These are phyloP conservation scores for Hofmannophila pseudospretella DNA, from an alignment of 2,888 invertebrate species.

Conservation along the genomic window DNA sequence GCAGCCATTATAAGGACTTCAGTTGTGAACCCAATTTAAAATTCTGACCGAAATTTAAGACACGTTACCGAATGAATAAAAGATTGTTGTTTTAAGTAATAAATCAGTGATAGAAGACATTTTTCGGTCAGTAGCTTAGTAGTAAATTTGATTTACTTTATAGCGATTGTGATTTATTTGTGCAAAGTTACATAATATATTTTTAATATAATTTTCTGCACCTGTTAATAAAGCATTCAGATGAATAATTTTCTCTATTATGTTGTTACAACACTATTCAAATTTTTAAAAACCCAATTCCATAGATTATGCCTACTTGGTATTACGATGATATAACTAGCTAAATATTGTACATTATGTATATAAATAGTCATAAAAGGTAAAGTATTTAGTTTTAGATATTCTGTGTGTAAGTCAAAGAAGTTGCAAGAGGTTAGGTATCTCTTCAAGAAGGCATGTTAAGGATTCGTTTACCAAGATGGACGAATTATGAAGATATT, in stretches of 20 bases:
- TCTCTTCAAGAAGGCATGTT: not conserved
- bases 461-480: too few relatives aligned
- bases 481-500: too few relatives aligned
- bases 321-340: constrained; percentile 30
- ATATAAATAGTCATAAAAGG: constrained; percentile 63
- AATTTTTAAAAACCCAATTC: not conserved
- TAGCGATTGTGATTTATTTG: constrained; percentile 32
- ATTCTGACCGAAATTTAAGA: too few relatives aligned
- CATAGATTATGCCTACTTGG: not conserved
- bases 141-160: not conserved
- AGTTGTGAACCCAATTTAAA: too few relatives aligned
- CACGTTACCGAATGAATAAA: too few relatives aligned
- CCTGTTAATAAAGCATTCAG: constrained; percentile 56
- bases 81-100: too few relatives aligned
- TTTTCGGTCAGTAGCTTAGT: too few relatives aligned
- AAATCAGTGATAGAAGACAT: too few relatives aligned
- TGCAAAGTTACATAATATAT: constrained; percentile 43
- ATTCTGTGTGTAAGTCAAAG: constrained; percentile 46
- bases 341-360: constrained; percentile 64
- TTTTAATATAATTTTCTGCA: constrained; percentile 44
- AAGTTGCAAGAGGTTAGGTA: constrained; percentile 1
- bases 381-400: constrained; percentile 48
- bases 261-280: not conserved
- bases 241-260: constrained; percentile 22
- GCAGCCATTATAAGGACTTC: too few relatives aligned